Evolutionary conservation across 2,888 invertebrate genomes (phyloP).

Genomic region (Galerucella calmariensis): DNA sequence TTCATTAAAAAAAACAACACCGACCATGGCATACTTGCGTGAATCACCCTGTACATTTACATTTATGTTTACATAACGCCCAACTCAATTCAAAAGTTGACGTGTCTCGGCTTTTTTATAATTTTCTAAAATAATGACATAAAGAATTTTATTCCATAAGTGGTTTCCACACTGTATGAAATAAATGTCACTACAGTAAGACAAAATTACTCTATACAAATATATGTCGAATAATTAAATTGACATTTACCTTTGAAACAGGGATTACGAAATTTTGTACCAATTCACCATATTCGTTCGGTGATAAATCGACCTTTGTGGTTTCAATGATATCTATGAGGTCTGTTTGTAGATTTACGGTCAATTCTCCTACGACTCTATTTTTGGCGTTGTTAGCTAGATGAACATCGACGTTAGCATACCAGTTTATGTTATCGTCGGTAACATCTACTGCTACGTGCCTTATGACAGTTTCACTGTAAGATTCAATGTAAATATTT

Average conservation of each 20-base stretch:
- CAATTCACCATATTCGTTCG: constrained; percentile 58
- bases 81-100: too few relatives aligned
- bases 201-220: too few relatives aligned
- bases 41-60: too few relatives aligned
- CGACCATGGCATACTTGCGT: too few relatives aligned
- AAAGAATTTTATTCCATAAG: too few relatives aligned
- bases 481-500: constrained; percentile 74
- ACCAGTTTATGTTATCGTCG: constrained; percentile 61
- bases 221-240: not conserved
- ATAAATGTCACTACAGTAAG: too few relatives aligned
- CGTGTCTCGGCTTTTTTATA: too few relatives aligned
- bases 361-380: constrained; percentile 49
- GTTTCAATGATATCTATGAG: constrained; percentile 28
- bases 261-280: constrained; percentile 28
- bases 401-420: constrained; percentile 63
- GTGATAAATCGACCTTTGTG: constrained; percentile 32
- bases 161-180: too few relatives aligned
- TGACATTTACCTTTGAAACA: constrained; percentile 49
- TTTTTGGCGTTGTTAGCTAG: constrained; percentile 55
- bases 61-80: too few relatives aligned
- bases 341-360: constrained; percentile 37
- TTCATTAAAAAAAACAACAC: too few relatives aligned
- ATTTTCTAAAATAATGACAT: too few relatives aligned
- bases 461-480: constrained; percentile 72
- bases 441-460: constrained; percentile 67